phyloP scores from a whole-genome alignment of 2,797 vertebrate species.

The Crypturellus tataupa region DNA sequence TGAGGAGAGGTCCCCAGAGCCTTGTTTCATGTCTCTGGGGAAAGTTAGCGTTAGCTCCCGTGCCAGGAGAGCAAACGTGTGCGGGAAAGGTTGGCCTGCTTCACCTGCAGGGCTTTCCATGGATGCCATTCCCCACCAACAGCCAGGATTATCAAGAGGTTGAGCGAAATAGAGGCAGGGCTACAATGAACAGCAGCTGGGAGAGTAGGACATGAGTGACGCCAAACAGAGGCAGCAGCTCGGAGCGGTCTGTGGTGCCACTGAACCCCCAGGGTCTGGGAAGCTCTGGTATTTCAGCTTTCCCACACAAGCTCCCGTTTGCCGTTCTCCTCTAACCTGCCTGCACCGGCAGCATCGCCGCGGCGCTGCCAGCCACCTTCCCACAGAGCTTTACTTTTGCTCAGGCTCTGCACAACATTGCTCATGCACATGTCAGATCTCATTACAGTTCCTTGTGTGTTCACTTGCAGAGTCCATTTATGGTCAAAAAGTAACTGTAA shows the following conservation, averaged over 20 bases:
- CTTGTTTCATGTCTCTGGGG: neutral
- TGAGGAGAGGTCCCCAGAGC: too few relatives aligned
- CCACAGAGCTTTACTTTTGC: neutral
- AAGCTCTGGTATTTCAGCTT: neutral
- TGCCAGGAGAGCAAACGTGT: neutral
- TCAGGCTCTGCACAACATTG: neutral
- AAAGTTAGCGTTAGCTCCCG: neutral
- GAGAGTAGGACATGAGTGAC: neutral
- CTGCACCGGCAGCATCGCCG: neutral
- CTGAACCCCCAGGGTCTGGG: neutral
- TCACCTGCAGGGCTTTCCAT: neutral
- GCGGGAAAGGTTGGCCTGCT: neutral
- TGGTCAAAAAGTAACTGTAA: neutral
- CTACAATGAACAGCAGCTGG: neutral
- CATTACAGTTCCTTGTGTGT: neutral
- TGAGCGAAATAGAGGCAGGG: neutral
- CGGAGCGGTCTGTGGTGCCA: neutral
- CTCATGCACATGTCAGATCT: slow-evolving; percentile 34
- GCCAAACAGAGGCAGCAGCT: neutral
- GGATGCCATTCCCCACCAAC: neutral
- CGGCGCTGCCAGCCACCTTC: neutral
- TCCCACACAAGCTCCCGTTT: neutral
- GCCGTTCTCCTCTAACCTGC: neutral
- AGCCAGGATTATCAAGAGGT: neutral
- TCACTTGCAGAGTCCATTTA: neutral